Evolutionary conservation across 2,797 vertebrate genomes (phyloP).

Genomic region (Chromobotia macracanthus): DNA sequence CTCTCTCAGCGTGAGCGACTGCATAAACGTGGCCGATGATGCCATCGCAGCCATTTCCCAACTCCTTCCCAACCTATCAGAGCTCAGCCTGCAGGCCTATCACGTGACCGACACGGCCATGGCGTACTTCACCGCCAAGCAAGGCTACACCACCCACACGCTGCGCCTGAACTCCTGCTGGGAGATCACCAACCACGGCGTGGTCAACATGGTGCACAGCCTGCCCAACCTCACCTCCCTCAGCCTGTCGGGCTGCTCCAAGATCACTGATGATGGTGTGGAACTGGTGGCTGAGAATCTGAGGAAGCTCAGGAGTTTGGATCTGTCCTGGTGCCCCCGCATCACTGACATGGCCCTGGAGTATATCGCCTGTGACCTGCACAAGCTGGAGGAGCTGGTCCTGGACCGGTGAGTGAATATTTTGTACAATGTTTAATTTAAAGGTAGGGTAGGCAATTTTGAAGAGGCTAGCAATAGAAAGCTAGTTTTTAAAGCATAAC

Average conservation of each 20-base stretch:
- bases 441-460: too few relatives aligned
- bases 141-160: constrained; percentile 96
- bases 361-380: constrained; percentile 96
- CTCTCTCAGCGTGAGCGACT: constrained; percentile 95
- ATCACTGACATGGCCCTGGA: constrained; percentile 98
- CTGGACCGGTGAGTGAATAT: constrained; percentile 86
- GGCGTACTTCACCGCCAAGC: constrained; percentile 98
- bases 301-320: constrained; percentile 91
- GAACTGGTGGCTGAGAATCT: constrained; percentile 96
- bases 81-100: constrained; percentile 97
- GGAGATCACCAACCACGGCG: constrained; percentile 99
- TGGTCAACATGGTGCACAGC: constrained; percentile 99
- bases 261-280: constrained; percentile 92
- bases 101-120: constrained; percentile 97
- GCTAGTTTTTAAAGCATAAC: too few relatives aligned
- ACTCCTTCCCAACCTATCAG: constrained; percentile 94
- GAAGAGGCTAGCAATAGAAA: too few relatives aligned
- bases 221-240: constrained; percentile 94
- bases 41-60: constrained; percentile 97
- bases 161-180: constrained; percentile 97
- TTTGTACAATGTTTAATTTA: too few relatives aligned
- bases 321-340: constrained; percentile 96
- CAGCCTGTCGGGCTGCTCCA: constrained; percentile 94
- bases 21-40: constrained; percentile 97
- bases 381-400: constrained; percentile 96